Conservation (phyloP, 2,888 invertebrate genomes). For the Nudaria mundana region DNA sequence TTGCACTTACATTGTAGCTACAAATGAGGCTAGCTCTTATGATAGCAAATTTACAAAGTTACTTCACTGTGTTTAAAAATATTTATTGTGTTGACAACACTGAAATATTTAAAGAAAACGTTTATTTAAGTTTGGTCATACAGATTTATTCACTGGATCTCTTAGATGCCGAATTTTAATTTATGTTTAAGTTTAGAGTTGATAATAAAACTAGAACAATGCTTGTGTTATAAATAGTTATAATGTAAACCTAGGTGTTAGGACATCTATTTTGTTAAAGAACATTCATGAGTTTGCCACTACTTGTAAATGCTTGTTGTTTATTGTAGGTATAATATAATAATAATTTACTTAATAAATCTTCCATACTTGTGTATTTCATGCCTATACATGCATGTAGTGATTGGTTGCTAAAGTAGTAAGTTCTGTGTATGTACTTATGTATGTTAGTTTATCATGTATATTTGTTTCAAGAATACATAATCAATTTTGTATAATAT, state of each 20-base stretch:
- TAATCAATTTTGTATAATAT: no score
- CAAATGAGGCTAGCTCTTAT: no score
- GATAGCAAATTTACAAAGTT: no score
- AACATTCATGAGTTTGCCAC: no score
- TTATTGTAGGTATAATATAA: no score
- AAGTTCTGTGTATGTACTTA: no score
- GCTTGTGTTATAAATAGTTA: background rate
- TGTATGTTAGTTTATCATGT: no score
- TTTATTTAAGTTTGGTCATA: background rate
- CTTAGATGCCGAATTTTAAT: constrained; percentile 13
- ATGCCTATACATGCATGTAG: no score
- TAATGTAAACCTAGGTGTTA: background rate
- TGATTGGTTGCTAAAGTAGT: constrained; percentile 6
- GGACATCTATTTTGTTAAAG: background rate
- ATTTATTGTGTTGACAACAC: no score
- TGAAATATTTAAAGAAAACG: no score
- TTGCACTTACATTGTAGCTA: no score
- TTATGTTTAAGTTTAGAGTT: constrained; percentile 13
- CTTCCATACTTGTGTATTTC: background rate
- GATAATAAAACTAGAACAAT: background rate
- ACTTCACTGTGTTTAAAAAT: no score
- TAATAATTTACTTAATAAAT: background rate
- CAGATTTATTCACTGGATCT: background rate
- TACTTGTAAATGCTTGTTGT: background rate
- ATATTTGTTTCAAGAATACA: constrained; percentile 8